phyloP scores from a whole-genome alignment of 2,888 invertebrate genomes.

The Eudemis profundana region DNA sequence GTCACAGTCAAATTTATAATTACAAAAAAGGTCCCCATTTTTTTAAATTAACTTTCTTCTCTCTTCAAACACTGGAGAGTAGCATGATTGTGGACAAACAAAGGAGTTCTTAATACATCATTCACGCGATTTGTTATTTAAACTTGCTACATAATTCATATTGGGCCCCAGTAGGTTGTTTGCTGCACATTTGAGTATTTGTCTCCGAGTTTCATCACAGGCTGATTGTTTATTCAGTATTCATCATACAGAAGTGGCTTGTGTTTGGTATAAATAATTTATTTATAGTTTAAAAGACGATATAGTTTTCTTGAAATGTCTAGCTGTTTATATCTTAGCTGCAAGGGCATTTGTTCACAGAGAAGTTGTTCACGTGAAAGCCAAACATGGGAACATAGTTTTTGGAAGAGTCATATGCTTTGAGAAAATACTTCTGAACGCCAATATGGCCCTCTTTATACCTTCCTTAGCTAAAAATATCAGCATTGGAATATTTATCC shows the following conservation, averaged over 20 bases:
- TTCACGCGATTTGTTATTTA: conserved; percentile 69
- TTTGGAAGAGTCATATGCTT: no score
- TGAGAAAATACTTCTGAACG: no score
- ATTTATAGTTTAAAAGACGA: conserved; percentile 26
- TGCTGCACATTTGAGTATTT: conserved; percentile 66
- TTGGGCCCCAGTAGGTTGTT: conserved; percentile 47
- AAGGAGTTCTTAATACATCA: conserved; percentile 58
- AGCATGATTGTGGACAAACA: conserved; percentile 48
- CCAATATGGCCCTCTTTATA: no score
- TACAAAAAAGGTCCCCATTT: no score
- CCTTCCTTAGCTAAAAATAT: no score
- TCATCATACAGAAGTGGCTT: conserved; percentile 41
- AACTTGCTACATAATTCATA: conserved; percentile 67
- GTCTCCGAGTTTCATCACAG: conserved; percentile 57
- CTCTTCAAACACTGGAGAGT: not conserved
- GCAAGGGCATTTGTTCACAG: no score
- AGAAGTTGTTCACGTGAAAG: no score
- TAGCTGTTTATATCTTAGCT: no score
- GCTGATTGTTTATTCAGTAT: conserved; percentile 58
- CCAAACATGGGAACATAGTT: no score
- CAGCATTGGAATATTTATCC: no score
- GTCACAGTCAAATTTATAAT: no score
- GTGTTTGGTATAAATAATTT: conserved; percentile 42
- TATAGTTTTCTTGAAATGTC: conserved; percentile 13
- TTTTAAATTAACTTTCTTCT: not conserved